phyloP scores from a whole-genome alignment of 2,113 vertebrate species.

The Corythornis madagascariensis region DNA sequence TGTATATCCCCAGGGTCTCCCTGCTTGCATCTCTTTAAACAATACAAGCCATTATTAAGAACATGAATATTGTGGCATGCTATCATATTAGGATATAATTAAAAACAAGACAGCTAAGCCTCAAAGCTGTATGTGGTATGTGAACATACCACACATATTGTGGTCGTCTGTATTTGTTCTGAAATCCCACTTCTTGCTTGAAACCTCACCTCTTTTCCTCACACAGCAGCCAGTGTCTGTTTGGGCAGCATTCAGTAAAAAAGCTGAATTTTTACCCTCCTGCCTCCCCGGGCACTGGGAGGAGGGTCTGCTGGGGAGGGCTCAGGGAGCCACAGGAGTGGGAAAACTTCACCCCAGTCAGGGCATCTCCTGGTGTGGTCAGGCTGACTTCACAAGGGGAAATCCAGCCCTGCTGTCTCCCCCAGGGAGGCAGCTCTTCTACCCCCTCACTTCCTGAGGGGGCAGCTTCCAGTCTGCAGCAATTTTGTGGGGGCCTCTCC shows the following conservation, averaged over 20 bases:
- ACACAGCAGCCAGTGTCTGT: neutral
- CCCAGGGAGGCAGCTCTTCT: neutral
- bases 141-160: neutral
- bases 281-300: too few relatives aligned
- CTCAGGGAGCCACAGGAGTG: neutral
- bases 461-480: neutral
- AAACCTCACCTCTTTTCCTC: neutral
- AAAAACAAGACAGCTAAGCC: conserved; percentile 46
- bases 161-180: conserved; percentile 4
- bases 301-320: neutral
- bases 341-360: neutral
- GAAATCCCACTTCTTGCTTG: neutral
- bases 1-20: conserved; percentile 13
- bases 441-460: neutral
- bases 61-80: neutral
- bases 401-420: neutral
- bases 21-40: conserved; percentile 35
- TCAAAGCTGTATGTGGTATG: neutral
- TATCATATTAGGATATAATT: conserved; percentile 39
- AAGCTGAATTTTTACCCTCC: too few relatives aligned
- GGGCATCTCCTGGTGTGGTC: fast-evolving
- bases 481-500: neutral
- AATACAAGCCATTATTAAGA: conserved; percentile 32
- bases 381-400: neutral
- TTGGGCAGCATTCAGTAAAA: neutral